Evolutionary conservation across 2,797 vertebrate genomes (phyloP).

Genomic region (Lithobates sylvaticus): DNA sequence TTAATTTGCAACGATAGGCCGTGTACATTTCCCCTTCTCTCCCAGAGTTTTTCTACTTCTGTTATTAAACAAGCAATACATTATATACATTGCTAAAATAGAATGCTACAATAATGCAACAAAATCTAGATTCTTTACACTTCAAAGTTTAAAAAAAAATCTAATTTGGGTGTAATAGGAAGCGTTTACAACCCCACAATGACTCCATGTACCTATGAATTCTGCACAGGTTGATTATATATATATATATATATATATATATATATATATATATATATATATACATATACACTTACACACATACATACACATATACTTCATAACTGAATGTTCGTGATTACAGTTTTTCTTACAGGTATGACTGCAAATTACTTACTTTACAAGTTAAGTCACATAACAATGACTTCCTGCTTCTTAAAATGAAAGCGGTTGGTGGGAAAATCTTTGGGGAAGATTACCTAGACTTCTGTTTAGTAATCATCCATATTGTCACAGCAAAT

Average conservation of each 20-base stretch:
- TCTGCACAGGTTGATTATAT: background rate
- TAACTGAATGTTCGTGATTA: background rate
- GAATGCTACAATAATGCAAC: background rate
- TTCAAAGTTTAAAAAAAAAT: background rate
- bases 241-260: too few relatives aligned
- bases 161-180: background rate
- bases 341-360: background rate
- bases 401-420: background rate
- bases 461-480: background rate
- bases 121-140: background rate
- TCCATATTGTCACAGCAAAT: background rate
- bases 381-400: background rate
- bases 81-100: conserved; percentile 17
- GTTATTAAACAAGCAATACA: conserved; percentile 38
- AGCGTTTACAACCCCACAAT: too few relatives aligned
- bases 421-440: background rate
- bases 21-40: background rate
- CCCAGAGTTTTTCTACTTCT: conserved; percentile 5
- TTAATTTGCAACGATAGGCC: conserved; percentile 38
- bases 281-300: too few relatives aligned
- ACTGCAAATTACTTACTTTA: background rate
- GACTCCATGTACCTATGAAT: background rate
- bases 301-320: too few relatives aligned
- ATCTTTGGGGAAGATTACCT: background rate
- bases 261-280: too few relatives aligned